These are phyloP conservation scores for Papilio protenor DNA, from an alignment of 2,888 invertebrate genomes.

Conservation along the genomic window DNA sequence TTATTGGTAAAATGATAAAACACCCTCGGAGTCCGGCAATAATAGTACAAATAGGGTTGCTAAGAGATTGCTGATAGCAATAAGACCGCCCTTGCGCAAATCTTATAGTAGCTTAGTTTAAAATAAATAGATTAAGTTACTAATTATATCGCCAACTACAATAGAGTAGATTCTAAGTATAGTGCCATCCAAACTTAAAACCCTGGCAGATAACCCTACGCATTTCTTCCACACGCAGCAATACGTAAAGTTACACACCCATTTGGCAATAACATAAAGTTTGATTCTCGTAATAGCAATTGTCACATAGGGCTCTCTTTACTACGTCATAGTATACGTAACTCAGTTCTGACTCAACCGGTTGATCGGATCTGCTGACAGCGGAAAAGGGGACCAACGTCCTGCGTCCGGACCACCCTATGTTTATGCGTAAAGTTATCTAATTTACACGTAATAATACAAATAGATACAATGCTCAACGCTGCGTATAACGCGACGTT, in stretches of 20 bases:
- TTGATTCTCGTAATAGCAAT: background rate
- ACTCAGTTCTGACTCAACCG: constrained; percentile 39
- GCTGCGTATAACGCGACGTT: background rate
- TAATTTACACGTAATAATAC: constrained; percentile 8
- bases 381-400: constrained; percentile 39
- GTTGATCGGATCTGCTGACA: constrained; percentile 33
- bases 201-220: background rate
- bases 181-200: background rate
- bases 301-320: constrained; percentile 9
- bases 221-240: background rate
- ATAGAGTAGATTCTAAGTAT: background rate
- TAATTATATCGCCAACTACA: too few species aligned
- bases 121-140: too few species aligned
- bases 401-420: constrained; percentile 42
- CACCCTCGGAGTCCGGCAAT: too few species aligned
- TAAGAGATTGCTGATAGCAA: too few species aligned
- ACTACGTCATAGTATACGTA: constrained; percentile 29
- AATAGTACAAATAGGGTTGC: too few species aligned
- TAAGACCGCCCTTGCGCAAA: too few species aligned
- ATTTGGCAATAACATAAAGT: background rate
- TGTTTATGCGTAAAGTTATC: constrained; percentile 28
- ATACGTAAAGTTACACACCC: background rate
- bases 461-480: background rate
- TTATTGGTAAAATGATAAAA: too few species aligned
- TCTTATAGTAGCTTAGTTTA: too few species aligned